These are phyloP conservation scores for Drosophila lacertosa DNA, from an alignment of 1,140 invertebrate species.

Conservation along the genomic window DNA sequence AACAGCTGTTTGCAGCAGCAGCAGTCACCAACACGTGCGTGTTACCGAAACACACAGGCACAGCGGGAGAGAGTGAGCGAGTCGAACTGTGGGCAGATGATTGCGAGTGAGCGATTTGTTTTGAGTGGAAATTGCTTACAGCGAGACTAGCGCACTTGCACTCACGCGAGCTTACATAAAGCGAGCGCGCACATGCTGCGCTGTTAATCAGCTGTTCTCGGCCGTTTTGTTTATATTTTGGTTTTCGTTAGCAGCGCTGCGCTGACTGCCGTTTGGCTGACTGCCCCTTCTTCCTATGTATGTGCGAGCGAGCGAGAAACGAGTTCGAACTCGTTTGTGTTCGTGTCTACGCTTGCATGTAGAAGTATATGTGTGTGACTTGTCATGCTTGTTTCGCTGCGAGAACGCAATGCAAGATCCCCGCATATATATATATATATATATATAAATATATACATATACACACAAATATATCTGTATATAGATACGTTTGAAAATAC, in stretches of 20 bases:
- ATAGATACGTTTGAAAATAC: constrained; percentile 39
- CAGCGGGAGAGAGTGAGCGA: constrained; percentile 15
- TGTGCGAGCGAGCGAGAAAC: constrained; percentile 33
- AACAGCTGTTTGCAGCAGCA: constrained; percentile 70
- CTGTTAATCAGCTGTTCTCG: constrained; percentile 74
- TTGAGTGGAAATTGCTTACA: constrained; percentile 62
- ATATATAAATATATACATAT: too few species aligned
- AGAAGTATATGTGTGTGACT: constrained; percentile 47
- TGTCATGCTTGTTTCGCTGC: constrained; percentile 73
- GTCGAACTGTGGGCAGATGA: constrained; percentile 46
- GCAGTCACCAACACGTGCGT: constrained; percentile 73
- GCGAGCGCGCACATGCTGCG: constrained; percentile 63
- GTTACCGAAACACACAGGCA: constrained; percentile 22
- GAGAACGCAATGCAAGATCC: constrained; percentile 55
- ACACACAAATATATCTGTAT: neutral
- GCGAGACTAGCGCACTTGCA: constrained; percentile 7
- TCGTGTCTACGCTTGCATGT: constrained; percentile 17
- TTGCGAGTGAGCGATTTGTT: constrained; percentile 41
- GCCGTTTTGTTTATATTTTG: constrained; percentile 80
- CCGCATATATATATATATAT: constrained; percentile 23
- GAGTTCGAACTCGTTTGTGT: constrained; percentile 34
- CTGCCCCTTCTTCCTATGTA: constrained; percentile 68
- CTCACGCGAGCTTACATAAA: constrained; percentile 33
- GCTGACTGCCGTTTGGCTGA: constrained; percentile 38
- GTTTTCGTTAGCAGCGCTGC: constrained; percentile 67